Base-by-base conservation (phyloP, 2,888 invertebrate species). In the Drosophila buzzatii region DNA sequence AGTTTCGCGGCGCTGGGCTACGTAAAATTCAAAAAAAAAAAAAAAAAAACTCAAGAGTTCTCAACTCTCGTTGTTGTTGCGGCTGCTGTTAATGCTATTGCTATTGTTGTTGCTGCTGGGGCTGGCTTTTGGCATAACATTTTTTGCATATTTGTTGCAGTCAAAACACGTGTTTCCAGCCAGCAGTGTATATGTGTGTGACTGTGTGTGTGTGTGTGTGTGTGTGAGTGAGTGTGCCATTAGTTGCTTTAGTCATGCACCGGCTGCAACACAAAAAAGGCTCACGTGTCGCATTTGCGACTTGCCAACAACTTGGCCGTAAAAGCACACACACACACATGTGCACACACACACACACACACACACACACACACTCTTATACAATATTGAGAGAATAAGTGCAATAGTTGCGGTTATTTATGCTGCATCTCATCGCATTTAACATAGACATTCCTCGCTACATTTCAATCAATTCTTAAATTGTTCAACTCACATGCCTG, bases 141-240 rank as follows among this genome's bases (percentile, higher is more conserved):
- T 87, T 87, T 87, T 81, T 82, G 85, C 82, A 86, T 86, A 87
- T 86, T 86, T 86, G 85, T 86, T 86, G 85, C 78, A 85, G 83
- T 85, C 85, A 72, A 83, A 87, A 87, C 85, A 85, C 83, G 87
- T 87, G 85, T 82, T n/a, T 85, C 73, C 73, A 67, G 71, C 65
- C 69, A 61, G 63, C 39, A 56, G 37, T 2, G 14, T 20, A 12
- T 20, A 12, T 12, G 20, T 58, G 57, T 77, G n/a, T n/a, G n/a
- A n/a, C n/a, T n/a, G n/a, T n/a, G 45, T 14, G n/a, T 41, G 39
- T 41, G 57, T 56, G 44, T 69, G 69, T 10, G 18, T 67, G 57
- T 56, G 41, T 70, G 69, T 52, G 65, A 68, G 67, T 80, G 70
- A 66, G 45, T 70, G 59, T 65, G 74, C 85, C 87, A 87, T 86